Evolutionary conservation across 2,888 invertebrate genomes (phyloP).

Genomic region (Leptopterna dolabrata): DNA sequence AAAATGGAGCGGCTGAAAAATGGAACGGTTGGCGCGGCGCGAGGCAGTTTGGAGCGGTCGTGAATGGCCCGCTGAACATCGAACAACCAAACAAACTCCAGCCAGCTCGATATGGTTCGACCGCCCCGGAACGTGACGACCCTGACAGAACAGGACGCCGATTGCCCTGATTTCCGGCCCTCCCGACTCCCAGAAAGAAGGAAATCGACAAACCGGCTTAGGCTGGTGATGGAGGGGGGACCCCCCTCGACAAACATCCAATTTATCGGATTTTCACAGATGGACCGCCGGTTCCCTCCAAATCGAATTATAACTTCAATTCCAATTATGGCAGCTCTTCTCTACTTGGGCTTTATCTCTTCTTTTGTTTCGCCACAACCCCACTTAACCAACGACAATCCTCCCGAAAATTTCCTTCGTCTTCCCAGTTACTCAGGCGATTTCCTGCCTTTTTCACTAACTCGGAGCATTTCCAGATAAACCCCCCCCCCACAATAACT

Average conservation of each 20-base stretch:
- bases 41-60: too few species aligned
- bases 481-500: background rate
- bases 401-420: conserved; percentile 35
- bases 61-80: too few species aligned
- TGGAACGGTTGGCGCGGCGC: too few species aligned
- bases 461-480: conserved; percentile 21
- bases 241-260: background rate
- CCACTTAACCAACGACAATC: conserved; percentile 38
- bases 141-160: background rate
- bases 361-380: conserved; percentile 54
- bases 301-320: conserved; percentile 42
- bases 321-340: conserved; percentile 20
- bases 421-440: conserved; percentile 39
- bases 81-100: too few species aligned
- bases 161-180: conserved; percentile 32
- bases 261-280: conserved; percentile 29
- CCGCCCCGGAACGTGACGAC: background rate
- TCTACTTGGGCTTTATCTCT: conserved; percentile 49
- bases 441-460: conserved; percentile 40
- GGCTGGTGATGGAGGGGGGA: background rate
- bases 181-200: background rate
- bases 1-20: too few species aligned
- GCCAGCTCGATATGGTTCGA: too few species aligned
- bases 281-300: conserved; percentile 18
- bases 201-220: conserved; percentile 17